Evolutionary conservation across 2,797 vertebrate species (phyloP), one percentile per base, ranked within the genome.

Genomic region (Alosa sapidissima): DNA sequence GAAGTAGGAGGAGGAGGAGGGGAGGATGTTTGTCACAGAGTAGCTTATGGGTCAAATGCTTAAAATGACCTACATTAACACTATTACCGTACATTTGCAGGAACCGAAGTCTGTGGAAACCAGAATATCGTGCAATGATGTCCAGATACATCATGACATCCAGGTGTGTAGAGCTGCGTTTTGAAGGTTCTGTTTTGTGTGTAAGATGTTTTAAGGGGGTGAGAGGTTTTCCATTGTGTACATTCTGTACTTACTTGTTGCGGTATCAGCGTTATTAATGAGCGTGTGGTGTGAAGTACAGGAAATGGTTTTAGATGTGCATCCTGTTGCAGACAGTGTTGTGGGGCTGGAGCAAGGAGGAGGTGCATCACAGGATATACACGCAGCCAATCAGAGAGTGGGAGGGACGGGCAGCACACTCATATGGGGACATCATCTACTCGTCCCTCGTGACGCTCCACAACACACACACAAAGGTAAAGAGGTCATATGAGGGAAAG

Each of bases 391-490:
- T 97, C 89, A 89, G 68, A 28, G 94, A 92, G 81, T 97, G 97
- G 97, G 96, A 97, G 89, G 96, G 96, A 41, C 93, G 90, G 68
- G 91, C 90, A 16, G 90, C 94, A 19, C 92, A 93, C 84, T 89
- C 92, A 55, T 96, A 95, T 45, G 96, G 96, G 90, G 94, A 96
- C 85, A 94, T 97, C 81, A 86, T 95, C 84, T 92, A 96, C 92
- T 97, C 96, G 9, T 96, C 96, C 6, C 86, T 94, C 48, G 93
- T 95, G 86, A 91, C 89, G 19, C 91, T 96, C 84, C 93, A 91
- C 78, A 94, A 91, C 91, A 91, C 86, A 33, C 91, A 91, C 90
- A 94, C 93, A 75, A 96, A 94, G 96, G 96, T n/a, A 62, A 62
- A 24, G 60, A 24, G n/a, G 62, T 68, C 10, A 58, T 14, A 24